A percentile compares a stretch with the other conserved stretches of the same genome.
These are phyloP conservation scores for Parus major DNA, from an alignment of 2,113 vertebrate genomes.

Conservation along the genomic window DNA sequence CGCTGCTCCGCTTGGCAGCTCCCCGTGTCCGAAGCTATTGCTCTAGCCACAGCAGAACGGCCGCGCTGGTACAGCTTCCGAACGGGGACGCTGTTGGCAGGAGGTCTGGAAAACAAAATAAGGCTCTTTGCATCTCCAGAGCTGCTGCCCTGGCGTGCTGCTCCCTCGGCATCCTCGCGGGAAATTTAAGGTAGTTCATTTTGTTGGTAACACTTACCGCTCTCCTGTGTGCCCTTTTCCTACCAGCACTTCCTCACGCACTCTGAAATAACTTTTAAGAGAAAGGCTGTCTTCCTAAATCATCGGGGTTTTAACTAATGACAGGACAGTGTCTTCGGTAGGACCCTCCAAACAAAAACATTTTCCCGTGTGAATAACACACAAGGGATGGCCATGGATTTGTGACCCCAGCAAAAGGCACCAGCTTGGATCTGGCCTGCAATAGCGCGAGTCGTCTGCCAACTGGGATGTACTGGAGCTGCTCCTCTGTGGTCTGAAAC, in stretches of 20 bases:
- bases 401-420: not conserved
- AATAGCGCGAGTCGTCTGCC: not conserved
- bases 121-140: not conserved
- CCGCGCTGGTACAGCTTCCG: not conserved
- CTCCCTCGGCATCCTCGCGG: not conserved
- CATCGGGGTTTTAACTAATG: not conserved
- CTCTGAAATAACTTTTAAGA: not conserved
- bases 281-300: not conserved
- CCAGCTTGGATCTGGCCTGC: not conserved
- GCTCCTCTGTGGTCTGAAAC: not conserved
- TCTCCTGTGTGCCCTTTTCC: not conserved
- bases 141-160: not conserved
- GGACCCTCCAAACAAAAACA: not conserved
- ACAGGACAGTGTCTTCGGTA: not conserved
- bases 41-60: fast-evolving
- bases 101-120: not conserved
- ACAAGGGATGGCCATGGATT: not conserved
- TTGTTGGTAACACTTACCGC: not conserved
- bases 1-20: not conserved
- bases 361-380: fast-evolving
- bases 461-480: not conserved
- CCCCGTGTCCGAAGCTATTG: not conserved
- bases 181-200: not conserved
- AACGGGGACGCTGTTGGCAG: not conserved
- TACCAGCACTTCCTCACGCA: not conserved